These are phyloP conservation scores for Phrynocephalus forsythii DNA, from an alignment of 2,797 vertebrate genomes.

Conservation along the genomic window DNA sequence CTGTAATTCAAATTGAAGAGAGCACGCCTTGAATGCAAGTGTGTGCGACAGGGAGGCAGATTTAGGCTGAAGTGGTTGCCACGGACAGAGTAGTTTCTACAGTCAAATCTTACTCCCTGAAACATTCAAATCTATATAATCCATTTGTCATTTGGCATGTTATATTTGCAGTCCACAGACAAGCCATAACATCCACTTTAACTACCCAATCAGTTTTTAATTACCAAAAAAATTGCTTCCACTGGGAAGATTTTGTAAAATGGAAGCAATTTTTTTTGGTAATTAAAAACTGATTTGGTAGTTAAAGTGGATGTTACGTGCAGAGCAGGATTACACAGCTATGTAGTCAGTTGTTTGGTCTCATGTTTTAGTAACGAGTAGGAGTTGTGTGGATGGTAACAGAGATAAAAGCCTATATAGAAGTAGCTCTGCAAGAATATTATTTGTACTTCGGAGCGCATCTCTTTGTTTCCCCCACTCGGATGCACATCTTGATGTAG, in stretches of 20 bases:
- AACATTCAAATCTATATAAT: background rate
- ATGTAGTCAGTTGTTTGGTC: too few species aligned
- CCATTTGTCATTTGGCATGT: background rate
- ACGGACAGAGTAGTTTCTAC: background rate
- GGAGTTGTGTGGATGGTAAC: background rate
- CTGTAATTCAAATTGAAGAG: background rate
- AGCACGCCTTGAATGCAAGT: background rate
- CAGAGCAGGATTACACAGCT: background rate
- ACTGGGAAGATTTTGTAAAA: too few species aligned
- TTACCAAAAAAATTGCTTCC: too few species aligned
- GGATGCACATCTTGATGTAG: background rate
- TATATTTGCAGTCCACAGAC: background rate
- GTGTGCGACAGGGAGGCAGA: background rate
- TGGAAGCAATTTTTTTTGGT: too few species aligned
- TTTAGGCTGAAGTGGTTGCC: too few species aligned
- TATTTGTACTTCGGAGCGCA: too few species aligned
- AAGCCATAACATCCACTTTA: background rate
- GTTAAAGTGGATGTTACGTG: background rate
- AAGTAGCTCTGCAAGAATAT: too few species aligned
- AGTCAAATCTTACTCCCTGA: background rate
- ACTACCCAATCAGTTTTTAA: too few species aligned
- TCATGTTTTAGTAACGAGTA: background rate
- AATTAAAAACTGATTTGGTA: too few species aligned
- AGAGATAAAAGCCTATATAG: background rate
- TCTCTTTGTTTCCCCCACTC: too few species aligned